Evolutionary conservation across 2,797 vertebrate genomes (phyloP).

Genomic region (Xenopus petersii): DNA sequence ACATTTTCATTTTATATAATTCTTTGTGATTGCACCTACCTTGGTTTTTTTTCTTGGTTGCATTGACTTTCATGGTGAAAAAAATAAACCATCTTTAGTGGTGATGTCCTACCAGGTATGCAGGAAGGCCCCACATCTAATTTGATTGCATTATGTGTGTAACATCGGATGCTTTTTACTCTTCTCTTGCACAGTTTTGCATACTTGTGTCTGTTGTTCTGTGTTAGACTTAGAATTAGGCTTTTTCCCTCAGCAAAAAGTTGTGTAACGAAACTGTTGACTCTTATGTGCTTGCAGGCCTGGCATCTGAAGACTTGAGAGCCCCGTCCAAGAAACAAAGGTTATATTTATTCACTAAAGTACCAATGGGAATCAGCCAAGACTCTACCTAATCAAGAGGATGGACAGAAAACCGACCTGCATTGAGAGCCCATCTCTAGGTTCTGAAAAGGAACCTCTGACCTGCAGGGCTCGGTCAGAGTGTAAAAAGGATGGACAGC

Average conservation of each 20-base stretch:
- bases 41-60: no score
- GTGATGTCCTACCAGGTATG: no score
- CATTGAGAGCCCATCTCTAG: slow-evolving; percentile 65
- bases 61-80: no score
- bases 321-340: neutral
- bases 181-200: no score
- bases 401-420: slow-evolving; percentile 80
- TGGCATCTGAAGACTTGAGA: neutral
- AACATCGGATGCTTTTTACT: no score
- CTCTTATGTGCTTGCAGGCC: neutral
- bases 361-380: slow-evolving; percentile 71
- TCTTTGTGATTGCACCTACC: no score
- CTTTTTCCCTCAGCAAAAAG: neutral
- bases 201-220: no score
- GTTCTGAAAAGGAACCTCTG: slow-evolving; percentile 57
- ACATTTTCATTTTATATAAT: no score
- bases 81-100: no score
- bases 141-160: no score
- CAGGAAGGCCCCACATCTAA: no score
- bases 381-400: slow-evolving; percentile 58
- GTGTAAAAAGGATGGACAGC: slow-evolving; percentile 72
- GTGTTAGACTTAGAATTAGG: no score
- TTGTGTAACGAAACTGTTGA: neutral
- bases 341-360: neutral
- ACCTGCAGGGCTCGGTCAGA: slow-evolving; percentile 65